Evolutionary conservation across 1,140 invertebrate genomes (phyloP).

Genomic region (Drosophila serrata): DNA sequence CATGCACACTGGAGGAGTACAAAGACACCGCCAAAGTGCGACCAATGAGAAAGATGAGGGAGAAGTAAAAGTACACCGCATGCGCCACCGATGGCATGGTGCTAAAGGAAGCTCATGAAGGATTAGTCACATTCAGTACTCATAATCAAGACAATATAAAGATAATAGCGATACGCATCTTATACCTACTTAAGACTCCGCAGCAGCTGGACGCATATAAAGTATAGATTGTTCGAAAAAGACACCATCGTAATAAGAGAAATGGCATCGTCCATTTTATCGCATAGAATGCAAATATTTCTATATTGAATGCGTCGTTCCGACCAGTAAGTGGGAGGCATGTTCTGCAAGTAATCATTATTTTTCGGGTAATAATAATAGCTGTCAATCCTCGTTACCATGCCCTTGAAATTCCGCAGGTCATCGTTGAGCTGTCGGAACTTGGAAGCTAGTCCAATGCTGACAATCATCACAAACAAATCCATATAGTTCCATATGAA

Average conservation of each 20-base stretch:
- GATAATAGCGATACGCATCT: neutral
- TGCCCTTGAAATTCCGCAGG: conserved; percentile 74
- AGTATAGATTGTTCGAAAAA: conserved; percentile 84
- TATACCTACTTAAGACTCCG: conserved; percentile 74
- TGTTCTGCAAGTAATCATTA: conserved; percentile 62
- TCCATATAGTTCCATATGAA: conserved; percentile 85
- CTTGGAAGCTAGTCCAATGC: conserved; percentile 70
- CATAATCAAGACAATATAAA: neutral
- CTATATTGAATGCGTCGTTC: conserved; percentile 78
- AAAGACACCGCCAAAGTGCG: conserved; percentile 88
- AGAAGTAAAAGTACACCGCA: conserved; percentile 88
- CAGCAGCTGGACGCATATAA: conserved; percentile 81
- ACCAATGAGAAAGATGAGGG: conserved; percentile 88
- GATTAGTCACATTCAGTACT: neutral
- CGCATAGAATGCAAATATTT: conserved; percentile 77
- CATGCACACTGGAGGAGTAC: conserved; percentile 88
- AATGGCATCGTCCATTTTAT: conserved; percentile 76
- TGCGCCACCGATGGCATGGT: conserved; percentile 79
- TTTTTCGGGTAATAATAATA: conserved; percentile 19
- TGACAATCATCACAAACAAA: conserved; percentile 82
- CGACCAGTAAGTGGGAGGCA: conserved; percentile 71
- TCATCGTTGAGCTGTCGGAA: conserved; percentile 80
- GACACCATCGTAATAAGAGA: conserved; percentile 81
- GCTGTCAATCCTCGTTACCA: conserved; percentile 47
- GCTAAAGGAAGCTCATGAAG: conserved; percentile 36